These are phyloP conservation scores for Aphaenogaster rudis DNA, from an alignment of 1,140 invertebrate species.

Conservation along the genomic window DNA sequence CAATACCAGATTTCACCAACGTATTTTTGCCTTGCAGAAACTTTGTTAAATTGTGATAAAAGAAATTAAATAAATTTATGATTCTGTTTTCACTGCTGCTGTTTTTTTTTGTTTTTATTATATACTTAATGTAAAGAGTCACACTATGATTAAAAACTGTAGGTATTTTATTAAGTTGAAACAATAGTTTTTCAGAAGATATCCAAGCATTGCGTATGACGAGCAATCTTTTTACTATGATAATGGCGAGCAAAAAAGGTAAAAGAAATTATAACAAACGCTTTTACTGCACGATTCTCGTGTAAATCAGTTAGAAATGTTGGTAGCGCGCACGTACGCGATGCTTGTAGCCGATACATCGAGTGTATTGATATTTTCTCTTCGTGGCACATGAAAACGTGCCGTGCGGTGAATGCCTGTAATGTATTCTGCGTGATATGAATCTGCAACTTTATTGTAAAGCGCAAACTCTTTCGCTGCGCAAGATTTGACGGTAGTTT, in stretches of 20 bases:
- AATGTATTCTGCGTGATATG: slow-evolving; percentile 63
- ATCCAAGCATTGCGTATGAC: background rate
- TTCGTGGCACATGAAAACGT: slow-evolving; percentile 48
- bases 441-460: slow-evolving; percentile 58
- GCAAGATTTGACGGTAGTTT: slow-evolving; percentile 57
- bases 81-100: background rate
- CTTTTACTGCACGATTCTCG: slow-evolving; percentile 47
- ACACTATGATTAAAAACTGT: background rate
- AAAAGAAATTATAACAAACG: slow-evolving; percentile 40
- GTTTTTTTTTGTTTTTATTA: background rate
- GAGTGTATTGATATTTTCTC: slow-evolving; percentile 63
- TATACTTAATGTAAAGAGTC: background rate
- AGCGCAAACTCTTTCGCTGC: slow-evolving; percentile 40
- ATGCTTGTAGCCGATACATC: slow-evolving; percentile 86
- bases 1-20: background rate
- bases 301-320: slow-evolving; percentile 56
- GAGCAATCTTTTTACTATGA: background rate
- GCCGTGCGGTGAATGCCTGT: slow-evolving; percentile 32
- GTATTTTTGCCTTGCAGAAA: background rate
- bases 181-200: background rate
- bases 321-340: slow-evolving; percentile 21
- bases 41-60: background rate
- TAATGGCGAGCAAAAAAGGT: background rate
- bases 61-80: background rate
- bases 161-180: background rate